Percentiles rank a stretch among this genome's conserved stretches.
These are phyloP conservation scores for Rafetus swinhoei DNA, from an alignment of 2,113 vertebrate genomes.

Conservation along the genomic window DNA sequence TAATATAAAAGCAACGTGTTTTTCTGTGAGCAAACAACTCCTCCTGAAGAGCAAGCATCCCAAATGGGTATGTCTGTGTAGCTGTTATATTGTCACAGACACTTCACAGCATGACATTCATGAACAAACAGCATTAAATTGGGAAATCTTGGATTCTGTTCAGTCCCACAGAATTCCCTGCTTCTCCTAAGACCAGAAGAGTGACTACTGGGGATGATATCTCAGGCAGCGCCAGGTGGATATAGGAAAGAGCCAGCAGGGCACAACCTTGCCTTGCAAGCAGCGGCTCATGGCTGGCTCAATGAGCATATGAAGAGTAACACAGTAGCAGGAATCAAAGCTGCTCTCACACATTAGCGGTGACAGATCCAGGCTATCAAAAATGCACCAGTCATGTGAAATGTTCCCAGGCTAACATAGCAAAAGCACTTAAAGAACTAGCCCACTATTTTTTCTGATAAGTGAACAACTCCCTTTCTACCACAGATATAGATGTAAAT, in stretches of 20 bases:
- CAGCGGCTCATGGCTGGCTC: not conserved
- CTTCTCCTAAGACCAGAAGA: not conserved
- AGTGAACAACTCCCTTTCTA: not conserved
- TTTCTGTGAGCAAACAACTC: not conserved
- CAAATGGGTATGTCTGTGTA: not conserved
- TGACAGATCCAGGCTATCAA: not conserved
- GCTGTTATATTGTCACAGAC: not conserved
- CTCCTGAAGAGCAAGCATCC: not conserved
- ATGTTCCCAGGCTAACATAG: not conserved
- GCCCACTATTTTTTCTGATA: not conserved
- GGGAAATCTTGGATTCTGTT: not conserved
- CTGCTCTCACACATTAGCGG: not conserved
- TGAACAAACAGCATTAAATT: not conserved
- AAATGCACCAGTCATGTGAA: not conserved
- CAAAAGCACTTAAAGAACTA: not conserved
- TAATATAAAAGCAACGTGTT: not conserved
- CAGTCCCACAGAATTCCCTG: fast-evolving
- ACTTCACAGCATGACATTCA: not conserved
- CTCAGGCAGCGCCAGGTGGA: not conserved
- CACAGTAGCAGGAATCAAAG: not conserved
- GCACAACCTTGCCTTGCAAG: not conserved
- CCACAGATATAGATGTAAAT: not conserved
- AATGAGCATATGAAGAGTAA: not conserved
- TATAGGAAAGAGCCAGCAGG: not conserved
- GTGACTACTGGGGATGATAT: not conserved